Base-by-base conservation (phyloP, 1,140 invertebrate species). In the Potamilus streckersoni region DNA sequence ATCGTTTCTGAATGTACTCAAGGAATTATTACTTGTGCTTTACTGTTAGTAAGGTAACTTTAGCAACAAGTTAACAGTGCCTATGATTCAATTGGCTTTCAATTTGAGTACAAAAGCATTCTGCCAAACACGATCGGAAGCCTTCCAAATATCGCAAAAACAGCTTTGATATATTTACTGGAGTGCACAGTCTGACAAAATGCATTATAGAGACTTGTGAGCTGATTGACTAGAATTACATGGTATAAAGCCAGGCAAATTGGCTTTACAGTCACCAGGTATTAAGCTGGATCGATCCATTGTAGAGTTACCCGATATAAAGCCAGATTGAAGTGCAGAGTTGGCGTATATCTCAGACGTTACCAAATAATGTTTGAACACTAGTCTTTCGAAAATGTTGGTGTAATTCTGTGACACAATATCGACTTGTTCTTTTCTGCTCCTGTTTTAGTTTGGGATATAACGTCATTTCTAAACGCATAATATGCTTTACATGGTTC, bases 111-210 rank as follows among this genome's bases (percentile, higher is more conserved):
- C 13, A 20, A 71, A 20, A 0, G 13, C 1, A 19, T 23, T 23
- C 12, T 71, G 69, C 69, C 69, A 71, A 15, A 71, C 59, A 16
- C 59, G n/a, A 31, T 71, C 69, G 27, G 62, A 71, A 17, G 2
- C 67, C 38, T 69, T 69, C 6, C 8, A 17, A 16, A 69, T 69
- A 23, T 69, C 55, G 20, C 67, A 57, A n/a, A 57, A 57, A 55
- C 12, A 17, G 0, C 23, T 55, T 1, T 69, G 20, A 69, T 49
- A 6, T 57, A 0, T 38, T n/a, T 27, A n/a, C 67, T 27, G 31
- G 0, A 0, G 38, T 69, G 1, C 5, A 57, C 16, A 0, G 23
- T 16, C 49, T 62, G 60, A 14, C 60, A 62, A 23, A 62, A 62
- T 8, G 60, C 15, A 62, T 12, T 19, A 23, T 62, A 62, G 0